Base-by-base conservation (phyloP, 2,888 invertebrate genomes). In the Zygothrica quintamaculata region DNA sequence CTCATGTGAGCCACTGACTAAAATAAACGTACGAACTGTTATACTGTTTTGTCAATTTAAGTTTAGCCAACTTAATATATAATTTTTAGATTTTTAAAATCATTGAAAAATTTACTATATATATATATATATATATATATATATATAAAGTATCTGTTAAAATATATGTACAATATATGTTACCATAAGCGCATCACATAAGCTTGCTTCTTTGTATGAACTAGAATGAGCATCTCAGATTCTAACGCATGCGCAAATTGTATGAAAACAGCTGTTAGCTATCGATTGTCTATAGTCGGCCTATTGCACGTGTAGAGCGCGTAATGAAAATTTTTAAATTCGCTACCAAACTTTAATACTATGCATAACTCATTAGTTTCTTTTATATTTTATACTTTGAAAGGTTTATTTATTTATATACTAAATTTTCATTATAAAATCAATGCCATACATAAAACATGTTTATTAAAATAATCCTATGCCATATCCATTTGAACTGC, bases 401-500 rank as follows among this genome's bases (percentile, higher is more conserved):
- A n/a, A n/a, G n/a, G n/a, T n/a, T n/a, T 39, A 15, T 42, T 39
- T 40, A 39, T 55, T 26, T 52, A 36, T 26, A 8, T 31, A 1
- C 22, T 42, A 15, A n/a, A 3, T 15, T 22, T 12, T n/a, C 11
- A 48, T 5, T 33, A 13, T 57, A 44, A 40, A 15, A 29, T 29
- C n/a, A n/a, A 29, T 8, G n/a, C n/a, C 11, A n/a, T 8, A 8
- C n/a, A n/a, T 33, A n/a, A 33, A 33, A 6, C 33, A 33, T 33
- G 3, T 33, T n/a, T 33, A 34, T 31, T 31, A n/a, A 29, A 29
- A 9, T 29, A n/a, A 8, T 31, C 34, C 48, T 51, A 74, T 11
- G 50, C 55, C 5, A 73, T 70, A 53, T 82, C 80, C 86, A 88
- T 88, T 18, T 43, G 44, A 15, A 62, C 60, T 12, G 42, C 15